Evolutionary conservation across 2,797 vertebrate species (phyloP).

Genomic region (Salmo trutta): DNA sequence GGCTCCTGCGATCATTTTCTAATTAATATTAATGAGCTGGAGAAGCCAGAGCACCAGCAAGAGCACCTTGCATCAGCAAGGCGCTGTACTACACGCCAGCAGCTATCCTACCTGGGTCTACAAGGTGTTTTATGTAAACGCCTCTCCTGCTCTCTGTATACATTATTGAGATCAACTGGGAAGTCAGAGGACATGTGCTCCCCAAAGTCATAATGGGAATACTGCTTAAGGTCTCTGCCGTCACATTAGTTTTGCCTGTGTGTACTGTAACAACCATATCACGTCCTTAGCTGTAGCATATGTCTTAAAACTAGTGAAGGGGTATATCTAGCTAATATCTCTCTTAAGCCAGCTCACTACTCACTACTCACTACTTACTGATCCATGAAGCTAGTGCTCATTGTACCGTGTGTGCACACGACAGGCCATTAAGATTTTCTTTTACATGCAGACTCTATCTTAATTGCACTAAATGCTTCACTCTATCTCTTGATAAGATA

Average conservation of each 20-base stretch:
- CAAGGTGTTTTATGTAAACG: constrained; percentile 63
- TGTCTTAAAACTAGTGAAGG: neutral
- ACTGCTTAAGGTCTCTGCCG: constrained; percentile 43
- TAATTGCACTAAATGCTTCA: constrained; percentile 35
- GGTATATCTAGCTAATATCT: neutral
- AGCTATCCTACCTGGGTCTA: constrained; percentile 57
- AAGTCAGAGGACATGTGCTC: constrained; percentile 53
- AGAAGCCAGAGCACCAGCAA: constrained; percentile 12
- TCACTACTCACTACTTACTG: neutral
- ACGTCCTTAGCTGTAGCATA: neutral
- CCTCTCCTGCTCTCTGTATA: constrained; percentile 47
- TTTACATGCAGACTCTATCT: constrained; percentile 33
- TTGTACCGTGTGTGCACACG: neutral
- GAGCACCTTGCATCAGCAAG: constrained; percentile 16
- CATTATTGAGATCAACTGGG: constrained; percentile 60
- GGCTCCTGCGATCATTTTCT: constrained; percentile 44
- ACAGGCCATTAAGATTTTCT: constrained; percentile 16
- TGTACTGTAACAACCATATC: constrained; percentile 34
- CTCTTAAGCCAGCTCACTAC: neutral
- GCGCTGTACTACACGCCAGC: constrained; percentile 29
- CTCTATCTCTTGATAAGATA: constrained; percentile 39
- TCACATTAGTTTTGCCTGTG: constrained; percentile 41
- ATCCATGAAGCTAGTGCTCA: neutral
- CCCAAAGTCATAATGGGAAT: constrained; percentile 40
- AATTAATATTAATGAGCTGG: constrained; percentile 66